These are phyloP conservation scores for Ypsolopha scabrella DNA, from an alignment of 2,888 invertebrate species.

Conservation along the genomic window DNA sequence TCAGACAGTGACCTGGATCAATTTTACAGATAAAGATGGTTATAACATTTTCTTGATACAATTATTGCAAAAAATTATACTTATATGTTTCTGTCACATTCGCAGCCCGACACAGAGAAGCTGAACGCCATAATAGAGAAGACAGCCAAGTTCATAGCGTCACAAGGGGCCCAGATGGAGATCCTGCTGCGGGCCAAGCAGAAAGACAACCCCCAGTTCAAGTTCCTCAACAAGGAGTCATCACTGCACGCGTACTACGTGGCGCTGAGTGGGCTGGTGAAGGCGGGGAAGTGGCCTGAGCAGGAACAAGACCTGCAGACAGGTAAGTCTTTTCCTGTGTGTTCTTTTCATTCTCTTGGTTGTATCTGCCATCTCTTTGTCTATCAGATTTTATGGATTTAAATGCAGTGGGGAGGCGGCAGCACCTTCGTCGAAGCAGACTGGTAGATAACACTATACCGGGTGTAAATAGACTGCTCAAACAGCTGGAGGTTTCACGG, in stretches of 20 bases:
- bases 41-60: no score
- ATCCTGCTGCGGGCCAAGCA: conserved; percentile 98
- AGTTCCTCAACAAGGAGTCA: conserved; percentile 90
- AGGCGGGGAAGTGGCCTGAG: conserved; percentile 52
- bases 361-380: no score
- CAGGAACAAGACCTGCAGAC: conserved; percentile 14
- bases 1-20: no score
- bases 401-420: no score
- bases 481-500: no score
- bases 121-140: conserved; percentile 95
- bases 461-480: no score
- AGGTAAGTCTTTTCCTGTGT: not conserved
- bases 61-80: no score
- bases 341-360: not conserved
- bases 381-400: no score
- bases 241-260: conserved; percentile 90
- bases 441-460: no score
- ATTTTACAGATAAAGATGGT: no score
- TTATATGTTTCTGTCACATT: conserved; percentile 8
- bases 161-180: conserved; percentile 98
- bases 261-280: conserved; percentile 66
- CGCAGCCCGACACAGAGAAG: conserved; percentile 88
- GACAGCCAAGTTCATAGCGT: conserved; percentile 88
- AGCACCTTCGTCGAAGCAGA: no score
- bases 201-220: conserved; percentile 91